Evolutionary conservation across 2,113 vertebrate genomes (phyloP).

Genomic region (Ranitomeya variabilis): DNA sequence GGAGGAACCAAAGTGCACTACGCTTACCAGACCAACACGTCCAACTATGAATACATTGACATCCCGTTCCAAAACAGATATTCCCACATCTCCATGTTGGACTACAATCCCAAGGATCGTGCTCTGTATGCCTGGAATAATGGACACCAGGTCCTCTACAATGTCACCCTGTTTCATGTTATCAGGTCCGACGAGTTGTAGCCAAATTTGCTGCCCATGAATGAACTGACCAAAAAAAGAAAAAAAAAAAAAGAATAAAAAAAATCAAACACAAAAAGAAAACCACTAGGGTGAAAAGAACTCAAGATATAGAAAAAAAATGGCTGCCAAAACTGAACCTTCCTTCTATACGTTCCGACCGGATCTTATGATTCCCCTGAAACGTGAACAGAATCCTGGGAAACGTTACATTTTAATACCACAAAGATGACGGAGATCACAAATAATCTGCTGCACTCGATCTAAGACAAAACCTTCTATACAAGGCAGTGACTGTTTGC

Average conservation of each 20-base stretch:
- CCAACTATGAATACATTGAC: constrained; percentile 97
- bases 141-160: constrained; percentile 96
- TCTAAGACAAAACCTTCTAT: constrained; percentile 71
- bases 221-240: constrained; percentile 56
- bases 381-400: neutral
- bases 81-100: constrained; percentile 98
- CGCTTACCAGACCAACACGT: constrained; percentile 96
- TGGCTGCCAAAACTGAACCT: constrained; percentile 69
- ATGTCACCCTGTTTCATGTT: constrained; percentile 96
- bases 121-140: constrained; percentile 99
- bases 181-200: constrained; percentile 94
- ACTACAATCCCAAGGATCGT: constrained; percentile 97
- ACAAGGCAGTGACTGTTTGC: constrained; percentile 91
- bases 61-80: constrained; percentile 97
- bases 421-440: constrained; percentile 63
- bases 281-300: neutral
- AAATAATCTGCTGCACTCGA: constrained; percentile 72
- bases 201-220: constrained; percentile 57
- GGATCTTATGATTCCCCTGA: neutral
- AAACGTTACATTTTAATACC: constrained; percentile 50
- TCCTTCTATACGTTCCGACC: neutral
- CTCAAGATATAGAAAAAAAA: constrained; percentile 36
- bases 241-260: neutral
- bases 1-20: constrained; percentile 98
- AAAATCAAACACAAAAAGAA: neutral